Evolutionary conservation across 2,888 invertebrate genomes (phyloP).

Genomic region (Stegophylla sp.): DNA sequence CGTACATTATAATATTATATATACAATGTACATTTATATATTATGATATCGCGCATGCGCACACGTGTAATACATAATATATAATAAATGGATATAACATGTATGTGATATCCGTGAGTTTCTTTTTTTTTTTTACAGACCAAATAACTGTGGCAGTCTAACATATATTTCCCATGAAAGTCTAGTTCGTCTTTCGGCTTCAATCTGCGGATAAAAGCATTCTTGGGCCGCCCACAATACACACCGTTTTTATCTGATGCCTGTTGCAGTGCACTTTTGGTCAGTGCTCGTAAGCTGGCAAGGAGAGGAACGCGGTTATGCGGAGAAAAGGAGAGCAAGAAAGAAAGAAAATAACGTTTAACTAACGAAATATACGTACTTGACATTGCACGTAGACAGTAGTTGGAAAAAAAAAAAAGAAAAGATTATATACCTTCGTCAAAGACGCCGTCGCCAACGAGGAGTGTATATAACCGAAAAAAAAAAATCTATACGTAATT

Average conservation of each 20-base stretch:
- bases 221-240: slow-evolving; percentile 43
- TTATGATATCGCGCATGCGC: neutral
- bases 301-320: neutral
- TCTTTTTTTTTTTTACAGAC: neutral
- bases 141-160: neutral
- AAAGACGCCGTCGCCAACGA: slow-evolving; percentile 30
- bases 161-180: slow-evolving; percentile 14
- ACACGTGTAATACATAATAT: neutral
- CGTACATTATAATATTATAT: neutral
- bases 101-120: neutral
- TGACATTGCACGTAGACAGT: neutral
- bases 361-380: slow-evolving; percentile 1
- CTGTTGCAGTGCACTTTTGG: neutral
- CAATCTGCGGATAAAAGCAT: slow-evolving; percentile 30
- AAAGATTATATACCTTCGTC: slow-evolving; percentile 4
- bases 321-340: neutral
- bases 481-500: slow-evolving; percentile 45
- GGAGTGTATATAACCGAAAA: neutral
- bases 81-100: neutral
- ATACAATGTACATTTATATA: too few species aligned
- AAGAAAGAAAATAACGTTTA: slow-evolving; percentile 21
- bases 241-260: slow-evolving; percentile 28
- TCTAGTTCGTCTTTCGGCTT: neutral
- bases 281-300: neutral
- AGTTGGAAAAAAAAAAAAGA: neutral